phyloP scores from a whole-genome alignment of 2,797 vertebrate species.

The Enteromius trimaculatus region DNA sequence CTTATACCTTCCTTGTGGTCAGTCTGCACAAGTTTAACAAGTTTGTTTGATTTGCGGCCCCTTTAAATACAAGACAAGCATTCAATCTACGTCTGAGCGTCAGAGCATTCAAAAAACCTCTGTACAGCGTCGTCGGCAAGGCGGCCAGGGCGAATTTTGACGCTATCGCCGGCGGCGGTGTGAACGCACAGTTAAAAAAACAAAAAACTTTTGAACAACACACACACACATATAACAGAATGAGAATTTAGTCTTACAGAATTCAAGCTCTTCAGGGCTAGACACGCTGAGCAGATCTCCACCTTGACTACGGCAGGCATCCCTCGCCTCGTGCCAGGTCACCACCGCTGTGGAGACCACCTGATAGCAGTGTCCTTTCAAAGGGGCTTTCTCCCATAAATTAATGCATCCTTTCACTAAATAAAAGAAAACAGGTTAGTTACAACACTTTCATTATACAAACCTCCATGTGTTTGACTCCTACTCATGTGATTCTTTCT shows the following conservation, averaged over 20 bases:
- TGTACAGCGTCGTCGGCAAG: no score
- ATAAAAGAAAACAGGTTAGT: not conserved
- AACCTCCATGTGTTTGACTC: not conserved
- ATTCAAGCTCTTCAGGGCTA: conserved; percentile 70
- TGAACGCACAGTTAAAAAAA: no score
- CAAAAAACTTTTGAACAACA: not conserved
- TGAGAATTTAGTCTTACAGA: conserved; percentile 69
- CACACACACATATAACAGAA: not conserved
- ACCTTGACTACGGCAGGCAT: conserved; percentile 90
- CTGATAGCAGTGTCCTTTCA: conserved; percentile 85
- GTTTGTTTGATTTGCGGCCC: no score
- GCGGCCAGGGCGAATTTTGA: no score
- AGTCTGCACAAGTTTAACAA: no score
- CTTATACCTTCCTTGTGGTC: no score
- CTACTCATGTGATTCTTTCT: not conserved
- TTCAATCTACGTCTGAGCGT: no score
- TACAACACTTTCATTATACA: not conserved
- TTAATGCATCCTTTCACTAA: conserved; percentile 85
- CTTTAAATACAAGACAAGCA: no score
- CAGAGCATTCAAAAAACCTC: no score
- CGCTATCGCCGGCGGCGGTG: no score
- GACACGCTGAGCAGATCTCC: conserved; percentile 89
- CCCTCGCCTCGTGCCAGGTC: conserved; percentile 89
- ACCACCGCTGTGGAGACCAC: conserved; percentile 83
- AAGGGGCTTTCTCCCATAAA: conserved; percentile 76